Conservation (phyloP, 1,140 invertebrate genomes). For the Drosophila teissieri region DNA sequence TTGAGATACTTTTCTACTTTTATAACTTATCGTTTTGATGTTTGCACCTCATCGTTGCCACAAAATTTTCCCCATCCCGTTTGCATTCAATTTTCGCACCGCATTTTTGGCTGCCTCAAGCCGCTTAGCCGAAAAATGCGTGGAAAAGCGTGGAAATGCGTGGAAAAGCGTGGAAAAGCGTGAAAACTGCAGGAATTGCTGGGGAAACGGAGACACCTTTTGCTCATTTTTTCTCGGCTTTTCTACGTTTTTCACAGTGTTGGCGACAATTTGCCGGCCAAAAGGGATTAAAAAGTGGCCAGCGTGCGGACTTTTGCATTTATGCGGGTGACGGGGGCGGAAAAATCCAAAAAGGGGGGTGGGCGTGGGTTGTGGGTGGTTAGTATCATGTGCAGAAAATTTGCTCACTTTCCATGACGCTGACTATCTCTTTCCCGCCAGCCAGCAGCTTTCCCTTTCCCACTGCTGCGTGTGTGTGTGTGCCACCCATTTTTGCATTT, state of each 20-base stretch:
- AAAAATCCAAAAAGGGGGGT: not conserved
- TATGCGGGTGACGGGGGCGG: constrained; percentile 37
- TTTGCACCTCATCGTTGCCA: not conserved
- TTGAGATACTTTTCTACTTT: constrained; percentile 35
- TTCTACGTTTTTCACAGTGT: constrained; percentile 12
- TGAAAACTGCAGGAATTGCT: not conserved
- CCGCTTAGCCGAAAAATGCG: constrained; percentile 16
- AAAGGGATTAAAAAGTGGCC: constrained; percentile 77
- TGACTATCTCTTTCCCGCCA: constrained; percentile 17
- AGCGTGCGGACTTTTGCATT: constrained; percentile 59
- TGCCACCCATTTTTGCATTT: constrained; percentile 73
- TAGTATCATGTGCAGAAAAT: constrained; percentile 47
- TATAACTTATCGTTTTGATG: constrained; percentile 29
- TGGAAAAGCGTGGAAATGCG: not conserved
- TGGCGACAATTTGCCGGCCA: constrained; percentile 74
- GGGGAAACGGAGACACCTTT: constrained; percentile 13
- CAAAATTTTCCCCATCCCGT: not conserved
- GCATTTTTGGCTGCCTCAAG: not conserved
- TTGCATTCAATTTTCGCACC: constrained; percentile 3
- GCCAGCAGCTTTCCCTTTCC: constrained; percentile 7
- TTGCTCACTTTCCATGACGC: constrained; percentile 56
- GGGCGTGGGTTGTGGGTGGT: no score
- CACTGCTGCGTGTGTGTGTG: constrained; percentile 4
- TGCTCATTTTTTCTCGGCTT: constrained; percentile 10
- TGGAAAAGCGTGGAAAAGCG: constrained; percentile 3